phyloP scores from a whole-genome alignment of 2,888 invertebrate species.

The Oxytorus armatus region DNA sequence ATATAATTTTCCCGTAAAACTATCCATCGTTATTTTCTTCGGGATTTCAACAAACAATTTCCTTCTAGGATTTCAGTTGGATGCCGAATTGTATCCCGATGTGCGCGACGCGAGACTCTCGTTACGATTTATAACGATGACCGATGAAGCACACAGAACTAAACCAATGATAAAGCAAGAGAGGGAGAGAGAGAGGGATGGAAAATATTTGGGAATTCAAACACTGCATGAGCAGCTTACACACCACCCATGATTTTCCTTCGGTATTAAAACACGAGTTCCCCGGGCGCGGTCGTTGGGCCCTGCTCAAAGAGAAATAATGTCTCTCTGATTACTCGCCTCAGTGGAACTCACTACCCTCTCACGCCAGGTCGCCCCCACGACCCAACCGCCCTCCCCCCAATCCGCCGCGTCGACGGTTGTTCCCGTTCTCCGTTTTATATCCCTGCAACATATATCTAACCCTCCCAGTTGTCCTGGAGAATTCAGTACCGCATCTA shows the following conservation, averaged over 20 bases:
- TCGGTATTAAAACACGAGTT: conserved; percentile 81
- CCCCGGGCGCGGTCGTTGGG: conserved; percentile 59
- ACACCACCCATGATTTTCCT: conserved; percentile 80
- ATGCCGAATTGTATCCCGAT: no score
- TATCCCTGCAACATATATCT: conserved; percentile 19
- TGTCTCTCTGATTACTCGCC: conserved; percentile 84
- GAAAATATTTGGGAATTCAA: conserved; percentile 65
- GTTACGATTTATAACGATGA: no score
- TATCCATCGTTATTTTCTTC: no score
- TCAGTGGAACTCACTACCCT: conserved; percentile 81
- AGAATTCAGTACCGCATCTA: conserved; percentile 54
- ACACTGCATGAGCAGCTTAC: conserved; percentile 69
- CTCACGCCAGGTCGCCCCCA: conserved; percentile 55
- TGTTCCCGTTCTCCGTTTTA: conserved; percentile 30
- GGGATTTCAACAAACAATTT: no score
- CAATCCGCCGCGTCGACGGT: conserved; percentile 43
- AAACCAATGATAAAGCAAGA: conserved; percentile 29
- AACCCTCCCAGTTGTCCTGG: conserved; percentile 62
- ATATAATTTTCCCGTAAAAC: no score
- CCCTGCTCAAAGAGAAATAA: conserved; percentile 83
- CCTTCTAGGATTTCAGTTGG: no score
- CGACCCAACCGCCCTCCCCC: conserved; percentile 35
- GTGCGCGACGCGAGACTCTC: no score
- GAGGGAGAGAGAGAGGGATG: conserved; percentile 32
- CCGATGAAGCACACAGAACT: conserved; percentile 22